Base-by-base conservation (phyloP, 1,140 invertebrate species). In the Microplitis mediator region DNA sequence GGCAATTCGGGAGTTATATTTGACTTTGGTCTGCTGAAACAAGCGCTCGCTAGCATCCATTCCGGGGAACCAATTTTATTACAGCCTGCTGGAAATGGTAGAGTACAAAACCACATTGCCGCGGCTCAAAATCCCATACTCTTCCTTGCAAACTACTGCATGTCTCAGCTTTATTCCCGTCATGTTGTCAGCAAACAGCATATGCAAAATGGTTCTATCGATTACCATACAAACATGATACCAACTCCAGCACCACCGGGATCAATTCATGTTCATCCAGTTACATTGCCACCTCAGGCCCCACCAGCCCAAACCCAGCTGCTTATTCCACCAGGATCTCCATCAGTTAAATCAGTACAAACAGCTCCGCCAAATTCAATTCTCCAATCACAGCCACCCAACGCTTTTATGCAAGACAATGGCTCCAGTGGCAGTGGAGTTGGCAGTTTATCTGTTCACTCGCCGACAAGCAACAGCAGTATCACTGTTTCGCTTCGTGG, bases 111-210 rank as follows among this genome's bases (percentile, higher is more conserved):
- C 60, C 84, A 86, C 36, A 23, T 82, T 32, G 80, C 82, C 13
- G 82, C 80, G 14, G 79, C 80, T 74, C 90, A 90, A 73, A 90
- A 91, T 76, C 91, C 92, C 2, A 89, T 93, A 52, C 83, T 93
- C 36, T 91, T 93, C 78, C 87, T 94, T 32, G 91, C 92, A 3
- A 93, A 93, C 76, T 93, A 92, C 75, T 93, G 91, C 80, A 92
- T 91, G 89, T 91, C 91, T 4, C 91, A 92, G 76, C 81, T 93
- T n/a, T 93, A 92, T 82, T 90, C 91, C 45, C 88, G 91, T 51
- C 91, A 93, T 76, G 87, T 92, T 3, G 76, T 91, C 2, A 88
- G 88, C 62, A 91, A 91, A 76, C 90, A 90, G 74, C 85, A 87
- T 32, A 74, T 88, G 68, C 86, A 89, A 71, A 91, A 91, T 73